Percentiles rank a stretch among this genome's conserved stretches.
Conservation (phyloP, 2,888 invertebrate genomes). For the Drosophila cognata region DNA sequence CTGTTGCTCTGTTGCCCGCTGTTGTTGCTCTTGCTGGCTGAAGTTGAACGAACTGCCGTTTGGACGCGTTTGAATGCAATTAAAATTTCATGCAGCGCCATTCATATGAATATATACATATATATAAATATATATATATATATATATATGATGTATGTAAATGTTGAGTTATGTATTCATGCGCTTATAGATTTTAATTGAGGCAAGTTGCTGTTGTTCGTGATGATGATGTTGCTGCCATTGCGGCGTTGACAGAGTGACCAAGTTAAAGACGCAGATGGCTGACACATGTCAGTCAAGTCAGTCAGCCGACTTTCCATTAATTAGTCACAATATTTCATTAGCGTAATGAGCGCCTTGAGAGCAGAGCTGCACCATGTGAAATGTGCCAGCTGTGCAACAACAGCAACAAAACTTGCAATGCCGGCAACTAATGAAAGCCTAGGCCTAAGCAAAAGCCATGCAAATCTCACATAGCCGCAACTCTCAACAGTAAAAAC, state of each 20-base stretch:
- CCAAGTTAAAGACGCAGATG: conserved; percentile 78
- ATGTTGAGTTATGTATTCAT: conserved; percentile 30
- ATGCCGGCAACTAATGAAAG: conserved; percentile 53
- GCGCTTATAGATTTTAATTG: conserved; percentile 75
- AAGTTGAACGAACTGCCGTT: conserved; percentile 73
- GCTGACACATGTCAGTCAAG: conserved; percentile 71
- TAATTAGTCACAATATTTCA: conserved; percentile 78
- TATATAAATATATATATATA: conserved; percentile 18
- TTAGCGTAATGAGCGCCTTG: conserved; percentile 73
- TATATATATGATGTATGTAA: conserved; percentile 6
- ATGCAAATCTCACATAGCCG: conserved; percentile 51
- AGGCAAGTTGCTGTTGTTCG: conserved; percentile 45
- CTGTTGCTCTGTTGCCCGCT: conserved; percentile 12
- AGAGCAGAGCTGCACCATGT: conserved; percentile 43
- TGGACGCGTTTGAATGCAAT: conserved; percentile 74
- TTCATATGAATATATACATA: conserved; percentile 40
- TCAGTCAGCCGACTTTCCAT: conserved; percentile 71
- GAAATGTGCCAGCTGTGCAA: conserved; percentile 71
- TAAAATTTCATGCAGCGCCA: conserved; percentile 69
- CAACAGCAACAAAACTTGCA: conserved; percentile 18
- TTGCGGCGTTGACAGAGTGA: conserved; percentile 71
- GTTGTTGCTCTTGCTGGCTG: conserved; percentile 19
- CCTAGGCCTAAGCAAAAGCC: conserved; percentile 43
- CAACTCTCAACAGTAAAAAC: conserved; percentile 36
- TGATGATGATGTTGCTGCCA: conserved; percentile 36